Evolutionary conservation across 2,113 vertebrate genomes (phyloP).

Genomic region (Perca flavescens): DNA sequence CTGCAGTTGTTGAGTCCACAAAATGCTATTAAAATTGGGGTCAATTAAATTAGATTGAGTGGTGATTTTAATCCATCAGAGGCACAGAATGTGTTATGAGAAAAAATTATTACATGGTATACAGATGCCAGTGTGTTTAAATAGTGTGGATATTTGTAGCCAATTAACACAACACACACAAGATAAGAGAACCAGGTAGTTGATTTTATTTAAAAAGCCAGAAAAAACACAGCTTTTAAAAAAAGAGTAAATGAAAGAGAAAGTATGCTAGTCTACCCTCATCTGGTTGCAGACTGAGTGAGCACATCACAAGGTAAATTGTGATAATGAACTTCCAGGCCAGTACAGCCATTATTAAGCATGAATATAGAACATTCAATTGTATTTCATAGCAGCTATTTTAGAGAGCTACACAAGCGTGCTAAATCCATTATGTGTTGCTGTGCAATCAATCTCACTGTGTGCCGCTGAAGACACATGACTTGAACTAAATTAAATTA

Average conservation of each 20-base stretch:
- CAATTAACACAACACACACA: not conserved
- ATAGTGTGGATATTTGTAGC: not conserved
- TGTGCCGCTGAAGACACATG: not conserved
- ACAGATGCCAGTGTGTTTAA: not conserved
- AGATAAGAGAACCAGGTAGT: not conserved
- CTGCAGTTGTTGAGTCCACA: constrained; percentile 29
- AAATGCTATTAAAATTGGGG: constrained; percentile 42
- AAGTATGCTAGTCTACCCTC: not conserved
- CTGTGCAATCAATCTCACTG: constrained; percentile 12
- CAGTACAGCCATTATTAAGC: constrained; percentile 7
- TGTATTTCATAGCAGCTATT: not conserved
- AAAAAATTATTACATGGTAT: not conserved
- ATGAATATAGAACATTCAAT: constrained; percentile 2
- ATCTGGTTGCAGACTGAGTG: constrained; percentile 2
- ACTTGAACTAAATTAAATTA: constrained; percentile 29
- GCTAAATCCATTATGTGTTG: constrained; percentile 22
- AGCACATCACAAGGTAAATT: not conserved
- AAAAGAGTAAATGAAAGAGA: constrained; percentile 2
- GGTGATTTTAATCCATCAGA: constrained; percentile 50
- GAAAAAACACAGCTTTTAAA: constrained; percentile 6
- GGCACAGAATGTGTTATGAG: not conserved
- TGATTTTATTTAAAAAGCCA: not conserved
- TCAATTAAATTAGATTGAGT: constrained; percentile 58
- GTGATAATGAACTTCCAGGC: constrained; percentile 12
- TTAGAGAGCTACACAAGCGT: not conserved